Evolutionary conservation across 53 echinoderm and acorn worm genomes (phyloP).

Genomic region (Holothuria leucospilota): DNA sequence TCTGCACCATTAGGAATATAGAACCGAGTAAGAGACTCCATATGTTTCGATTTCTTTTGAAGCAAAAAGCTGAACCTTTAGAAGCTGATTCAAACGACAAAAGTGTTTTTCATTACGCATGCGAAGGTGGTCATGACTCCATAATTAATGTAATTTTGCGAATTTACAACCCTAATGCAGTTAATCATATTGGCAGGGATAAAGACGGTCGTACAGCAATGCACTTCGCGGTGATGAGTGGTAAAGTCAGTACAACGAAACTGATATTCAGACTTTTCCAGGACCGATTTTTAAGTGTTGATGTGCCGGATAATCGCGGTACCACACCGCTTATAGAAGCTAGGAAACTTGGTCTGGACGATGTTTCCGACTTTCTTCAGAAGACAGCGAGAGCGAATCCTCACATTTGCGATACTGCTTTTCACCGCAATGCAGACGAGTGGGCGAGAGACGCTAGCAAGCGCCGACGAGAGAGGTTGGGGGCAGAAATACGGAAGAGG

Average conservation of each 20-base stretch:
- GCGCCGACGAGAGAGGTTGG: background rate
- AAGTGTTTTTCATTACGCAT: constrained; percentile 87
- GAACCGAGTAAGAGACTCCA: constrained; percentile 67
- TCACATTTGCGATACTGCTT: constrained; percentile 72
- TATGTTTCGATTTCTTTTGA: constrained; percentile 82
- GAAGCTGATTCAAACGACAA: constrained; percentile 70
- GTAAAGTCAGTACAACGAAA: constrained; percentile 64
- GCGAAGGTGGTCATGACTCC: constrained; percentile 58
- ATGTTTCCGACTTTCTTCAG: constrained; percentile 66
- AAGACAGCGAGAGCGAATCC: constrained; percentile 84
- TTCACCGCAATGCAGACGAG: constrained; percentile 79
- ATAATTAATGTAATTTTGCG: constrained; percentile 71
- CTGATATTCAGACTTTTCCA: constrained; percentile 62
- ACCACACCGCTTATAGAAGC: constrained; percentile 83
- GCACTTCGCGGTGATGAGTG: constrained; percentile 75
- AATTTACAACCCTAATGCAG: constrained; percentile 63
- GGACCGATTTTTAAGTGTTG: constrained; percentile 70
- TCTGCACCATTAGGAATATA: constrained; percentile 64
- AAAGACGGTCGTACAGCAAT: constrained; percentile 71
- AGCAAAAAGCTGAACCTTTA: constrained; percentile 73
- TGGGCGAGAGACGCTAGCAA: constrained; percentile 77
- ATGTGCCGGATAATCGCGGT: constrained; percentile 73
- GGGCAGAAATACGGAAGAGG: constrained; percentile 3
- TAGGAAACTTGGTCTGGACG: constrained; percentile 56
- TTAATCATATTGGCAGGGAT: constrained; percentile 71